Percentiles rank a stretch among this genome's conserved stretches.
These are phyloP conservation scores for Podarcis raffonei DNA, from an alignment of 2,113 vertebrate species.

Conservation along the genomic window DNA sequence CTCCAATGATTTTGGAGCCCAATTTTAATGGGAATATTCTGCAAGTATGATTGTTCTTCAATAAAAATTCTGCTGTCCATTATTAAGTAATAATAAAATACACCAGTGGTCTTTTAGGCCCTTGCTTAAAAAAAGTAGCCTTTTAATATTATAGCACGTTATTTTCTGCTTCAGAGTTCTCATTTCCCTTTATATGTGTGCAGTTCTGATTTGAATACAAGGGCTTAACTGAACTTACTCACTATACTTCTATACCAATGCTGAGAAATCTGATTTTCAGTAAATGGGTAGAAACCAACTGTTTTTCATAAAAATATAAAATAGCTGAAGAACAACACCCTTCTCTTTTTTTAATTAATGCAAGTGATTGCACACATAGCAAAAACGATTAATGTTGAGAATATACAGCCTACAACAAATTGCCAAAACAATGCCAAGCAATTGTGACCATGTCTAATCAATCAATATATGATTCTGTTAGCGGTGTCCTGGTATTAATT, in stretches of 20 bases:
- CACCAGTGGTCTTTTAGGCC: background rate
- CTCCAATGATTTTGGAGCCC: background rate
- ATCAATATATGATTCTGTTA: conserved; percentile 24
- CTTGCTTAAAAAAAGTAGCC: background rate
- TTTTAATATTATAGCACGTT: no score
- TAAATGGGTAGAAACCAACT: conserved; percentile 37
- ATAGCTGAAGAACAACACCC: background rate
- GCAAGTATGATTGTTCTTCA: background rate
- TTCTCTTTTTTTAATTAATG: conserved; percentile 14
- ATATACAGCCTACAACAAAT: background rate
- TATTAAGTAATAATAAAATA: background rate
- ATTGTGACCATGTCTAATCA: conserved; percentile 41
- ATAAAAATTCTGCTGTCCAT: background rate
- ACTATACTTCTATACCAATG: conserved; percentile 30
- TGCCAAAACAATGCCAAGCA: conserved; percentile 13
- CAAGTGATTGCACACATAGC: background rate
- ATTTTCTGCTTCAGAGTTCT: background rate
- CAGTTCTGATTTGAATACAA: background rate
- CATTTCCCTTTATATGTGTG: background rate
- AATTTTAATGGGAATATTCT: background rate
- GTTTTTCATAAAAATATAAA: conserved; percentile 42
- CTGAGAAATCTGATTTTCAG: conserved; percentile 13
- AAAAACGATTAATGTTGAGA: conserved; percentile 34
- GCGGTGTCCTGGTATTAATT: conserved; percentile 38
- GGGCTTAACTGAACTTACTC: background rate